Evolutionary conservation across 2,113 vertebrate species (phyloP).

Genomic region (Gymnobelideus leadbeateri): DNA sequence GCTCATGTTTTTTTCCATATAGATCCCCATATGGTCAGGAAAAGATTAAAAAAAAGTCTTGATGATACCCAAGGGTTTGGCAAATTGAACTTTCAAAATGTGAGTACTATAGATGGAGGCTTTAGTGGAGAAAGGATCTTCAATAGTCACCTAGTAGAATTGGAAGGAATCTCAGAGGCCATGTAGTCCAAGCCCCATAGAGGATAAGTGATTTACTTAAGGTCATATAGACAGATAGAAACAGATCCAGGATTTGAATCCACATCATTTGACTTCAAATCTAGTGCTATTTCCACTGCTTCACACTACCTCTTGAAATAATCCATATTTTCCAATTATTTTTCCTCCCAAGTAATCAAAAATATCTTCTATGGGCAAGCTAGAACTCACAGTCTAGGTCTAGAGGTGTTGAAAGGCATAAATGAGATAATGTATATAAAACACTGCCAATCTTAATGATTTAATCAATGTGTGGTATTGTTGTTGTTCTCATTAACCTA

Average conservation of each 20-base stretch:
- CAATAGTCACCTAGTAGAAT: neutral
- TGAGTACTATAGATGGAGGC: neutral
- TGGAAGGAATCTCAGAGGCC: neutral
- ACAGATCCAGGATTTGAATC: neutral
- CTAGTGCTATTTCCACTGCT: neutral
- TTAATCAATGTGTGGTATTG: neutral
- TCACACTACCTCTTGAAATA: neutral
- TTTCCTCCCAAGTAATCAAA: neutral
- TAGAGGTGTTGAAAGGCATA: neutral
- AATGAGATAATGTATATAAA: neutral
- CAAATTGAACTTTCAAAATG: neutral
- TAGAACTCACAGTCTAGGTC: neutral
- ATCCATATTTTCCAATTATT: neutral
- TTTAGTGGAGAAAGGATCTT: neutral
- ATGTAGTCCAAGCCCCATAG: neutral
- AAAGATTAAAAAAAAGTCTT: neutral
- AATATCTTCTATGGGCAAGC: neutral
- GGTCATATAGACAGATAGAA: neutral
- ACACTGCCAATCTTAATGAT: neutral
- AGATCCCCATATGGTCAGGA: neutral
- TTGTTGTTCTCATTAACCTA: neutral
- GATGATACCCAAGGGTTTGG: neutral
- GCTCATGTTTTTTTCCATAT: neutral
- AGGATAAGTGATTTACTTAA: rapidly evolving
- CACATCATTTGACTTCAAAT: neutral